Percentiles rank a stretch among this genome's conserved stretches.
Conservation (phyloP, 2,797 vertebrate species). For the Megalops cyprinoides region DNA sequence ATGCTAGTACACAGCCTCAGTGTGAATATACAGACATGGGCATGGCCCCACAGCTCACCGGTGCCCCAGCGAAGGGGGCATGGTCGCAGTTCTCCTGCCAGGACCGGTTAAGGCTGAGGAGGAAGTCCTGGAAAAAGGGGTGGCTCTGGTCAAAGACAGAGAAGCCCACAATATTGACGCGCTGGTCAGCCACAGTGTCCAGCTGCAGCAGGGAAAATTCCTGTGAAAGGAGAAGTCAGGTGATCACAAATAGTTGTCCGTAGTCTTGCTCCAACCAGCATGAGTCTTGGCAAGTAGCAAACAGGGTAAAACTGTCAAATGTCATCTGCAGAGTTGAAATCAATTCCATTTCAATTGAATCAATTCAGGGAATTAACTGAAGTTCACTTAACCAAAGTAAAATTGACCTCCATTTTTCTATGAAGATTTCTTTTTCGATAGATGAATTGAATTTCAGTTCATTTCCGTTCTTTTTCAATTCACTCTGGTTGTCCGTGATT, state of each 20-base stretch:
- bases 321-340: background rate
- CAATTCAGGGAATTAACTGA: too few species aligned
- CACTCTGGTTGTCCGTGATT: too few species aligned
- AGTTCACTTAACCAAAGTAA: too few species aligned
- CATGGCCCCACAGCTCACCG: slow-evolving; percentile 74
- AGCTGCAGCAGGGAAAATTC: slow-evolving; percentile 92
- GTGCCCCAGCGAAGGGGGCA: slow-evolving; percentile 89
- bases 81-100: slow-evolving; percentile 99
- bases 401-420: too few species aligned
- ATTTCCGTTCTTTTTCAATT: too few species aligned
- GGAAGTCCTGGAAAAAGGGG: slow-evolving; percentile 94
- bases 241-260: background rate
- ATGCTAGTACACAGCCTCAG: background rate
- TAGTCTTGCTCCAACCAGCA: background rate
- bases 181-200: slow-evolving; percentile 84
- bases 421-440: too few species aligned
- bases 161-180: slow-evolving; percentile 94
- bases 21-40: background rate
- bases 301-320: too few species aligned
- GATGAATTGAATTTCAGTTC: too few species aligned
- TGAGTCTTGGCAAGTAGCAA: too few species aligned
- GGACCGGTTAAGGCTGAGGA: slow-evolving; percentile 94
- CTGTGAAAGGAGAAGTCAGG: slow-evolving; percentile 58
- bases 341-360: too few species aligned
- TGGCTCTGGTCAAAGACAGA: slow-evolving; percentile 97